Percentiles rank a stretch among this genome's conserved stretches.
These are phyloP conservation scores for Drosophila neonasuta DNA, from an alignment of 2,888 invertebrate species.

Conservation along the genomic window DNA sequence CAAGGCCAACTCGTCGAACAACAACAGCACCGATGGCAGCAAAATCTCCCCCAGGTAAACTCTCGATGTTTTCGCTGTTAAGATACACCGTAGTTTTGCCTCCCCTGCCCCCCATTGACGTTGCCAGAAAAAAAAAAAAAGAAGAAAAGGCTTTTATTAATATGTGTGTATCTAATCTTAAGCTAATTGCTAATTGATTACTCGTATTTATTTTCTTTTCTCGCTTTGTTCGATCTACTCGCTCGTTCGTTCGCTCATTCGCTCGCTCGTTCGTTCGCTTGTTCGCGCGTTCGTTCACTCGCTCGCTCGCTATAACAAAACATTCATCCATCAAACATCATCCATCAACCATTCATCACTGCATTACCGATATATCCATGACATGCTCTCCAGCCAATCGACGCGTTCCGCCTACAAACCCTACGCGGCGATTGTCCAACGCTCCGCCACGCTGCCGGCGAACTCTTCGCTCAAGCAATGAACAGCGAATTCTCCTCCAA, in stretches of 20 bases:
- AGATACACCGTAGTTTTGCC: background rate
- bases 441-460: conserved; percentile 94
- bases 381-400: conserved; percentile 79
- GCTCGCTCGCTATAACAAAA: conserved; percentile 36
- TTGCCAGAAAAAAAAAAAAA: conserved; percentile 37
- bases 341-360: conserved; percentile 14
- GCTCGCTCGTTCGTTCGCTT: conserved; percentile 17
- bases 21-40: conserved; percentile 84
- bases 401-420: conserved; percentile 83
- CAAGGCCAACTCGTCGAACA: conserved; percentile 89
- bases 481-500: conserved; percentile 20
- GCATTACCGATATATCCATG: conserved; percentile 5
- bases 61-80: background rate
- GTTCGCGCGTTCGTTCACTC: conserved; percentile 25
- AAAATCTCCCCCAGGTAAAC: conserved; percentile 90
- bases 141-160: conserved; percentile 35
- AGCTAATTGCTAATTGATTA: conserved; percentile 52
- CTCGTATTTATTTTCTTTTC: conserved; percentile 62
- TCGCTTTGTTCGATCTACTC: conserved; percentile 53
- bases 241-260: conserved; percentile 12
- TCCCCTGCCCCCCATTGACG: conserved; percentile 31
- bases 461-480: conserved; percentile 87
- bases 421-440: conserved; percentile 85
- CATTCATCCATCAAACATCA: conserved; percentile 29
- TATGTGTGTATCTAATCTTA: conserved; percentile 44